Base-by-base conservation (phyloP, 2,888 invertebrate genomes). In the Xanthia icteritia region DNA sequence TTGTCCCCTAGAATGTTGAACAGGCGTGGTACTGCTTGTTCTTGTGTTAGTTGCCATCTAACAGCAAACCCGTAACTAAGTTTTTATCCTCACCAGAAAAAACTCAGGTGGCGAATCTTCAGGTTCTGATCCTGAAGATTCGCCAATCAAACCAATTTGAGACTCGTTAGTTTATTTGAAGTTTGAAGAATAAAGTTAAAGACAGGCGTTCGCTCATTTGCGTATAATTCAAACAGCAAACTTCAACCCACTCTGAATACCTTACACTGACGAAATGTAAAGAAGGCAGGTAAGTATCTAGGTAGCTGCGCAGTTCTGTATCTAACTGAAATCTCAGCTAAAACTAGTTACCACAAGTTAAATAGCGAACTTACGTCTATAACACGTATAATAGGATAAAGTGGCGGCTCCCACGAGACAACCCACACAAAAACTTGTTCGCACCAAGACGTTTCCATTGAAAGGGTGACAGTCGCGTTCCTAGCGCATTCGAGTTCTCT, bases 371-470 rank as follows among this genome's bases (percentile, higher is more conserved):
- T 73, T 73, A 73, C 79, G 79, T 80, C 71, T 86, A 88, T 88
- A 90, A 89, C 91, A 91, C 77, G 90, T 89, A 89, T 87, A 88
- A 86, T 90, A 89, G 88, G 86, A 89, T 88, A 88, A 89, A 88
- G 84, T 84, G 87, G 83, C 76, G 82, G 90, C 92, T 92, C 94
- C 92, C 92, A 93, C 93, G 92, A 90, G 83, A 86, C 89, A 83
- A 78, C 90, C 93, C 87, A 92, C 92, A 91, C 92, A 92, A 91
- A 92, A 92, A 93, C 94, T 92, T 86, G 93, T 92, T 91, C 87
- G 87, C 87, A 87, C 86, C 87, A 89, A 89, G 87, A 88, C 79
- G 89, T 87, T 90, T 90, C 91, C 82, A 91, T 85, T 89, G 89
- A 91, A 89, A 86, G 80, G 87, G 87, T 87, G 86, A 86, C 86